Conservation (phyloP, 2,888 invertebrate species). For the Lithophane ornitopus region DNA sequence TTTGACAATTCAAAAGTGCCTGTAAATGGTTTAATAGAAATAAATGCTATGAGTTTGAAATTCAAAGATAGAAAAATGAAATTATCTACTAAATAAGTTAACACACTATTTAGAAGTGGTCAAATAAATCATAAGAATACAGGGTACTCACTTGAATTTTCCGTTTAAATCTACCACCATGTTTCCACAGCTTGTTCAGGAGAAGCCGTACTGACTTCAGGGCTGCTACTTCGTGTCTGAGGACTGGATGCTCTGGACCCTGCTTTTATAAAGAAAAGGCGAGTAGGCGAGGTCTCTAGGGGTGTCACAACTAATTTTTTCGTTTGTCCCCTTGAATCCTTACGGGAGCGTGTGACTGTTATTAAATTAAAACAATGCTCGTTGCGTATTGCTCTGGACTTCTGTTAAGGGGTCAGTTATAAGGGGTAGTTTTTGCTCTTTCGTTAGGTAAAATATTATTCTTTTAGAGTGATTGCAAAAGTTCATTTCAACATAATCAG, state of each 20-base stretch:
- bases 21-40: neutral
- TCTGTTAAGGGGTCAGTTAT: slow-evolving; percentile 66
- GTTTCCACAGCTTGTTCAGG: slow-evolving; percentile 56
- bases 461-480: neutral
- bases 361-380: slow-evolving; percentile 89
- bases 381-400: slow-evolving; percentile 82
- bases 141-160: slow-evolving; percentile 58
- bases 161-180: slow-evolving; percentile 55
- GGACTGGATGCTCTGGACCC: slow-evolving; percentile 44
- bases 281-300: slow-evolving; percentile 79
- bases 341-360: slow-evolving; percentile 79
- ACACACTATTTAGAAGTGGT: neutral
- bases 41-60: neutral
- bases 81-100: neutral
- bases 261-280: slow-evolving; percentile 82
- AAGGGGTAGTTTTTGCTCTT: slow-evolving; percentile 12
- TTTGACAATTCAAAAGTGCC: neutral
- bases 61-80: neutral
- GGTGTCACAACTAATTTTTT: slow-evolving; percentile 81
- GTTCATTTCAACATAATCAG: neutral
- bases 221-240: slow-evolving; percentile 70
- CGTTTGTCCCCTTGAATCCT: slow-evolving; percentile 73
- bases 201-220: slow-evolving; percentile 55
- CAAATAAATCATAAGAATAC: neutral
- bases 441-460: neutral